Evolutionary conservation across 2,888 invertebrate genomes (phyloP).

Genomic region (Meiosimyza platycephala): DNA sequence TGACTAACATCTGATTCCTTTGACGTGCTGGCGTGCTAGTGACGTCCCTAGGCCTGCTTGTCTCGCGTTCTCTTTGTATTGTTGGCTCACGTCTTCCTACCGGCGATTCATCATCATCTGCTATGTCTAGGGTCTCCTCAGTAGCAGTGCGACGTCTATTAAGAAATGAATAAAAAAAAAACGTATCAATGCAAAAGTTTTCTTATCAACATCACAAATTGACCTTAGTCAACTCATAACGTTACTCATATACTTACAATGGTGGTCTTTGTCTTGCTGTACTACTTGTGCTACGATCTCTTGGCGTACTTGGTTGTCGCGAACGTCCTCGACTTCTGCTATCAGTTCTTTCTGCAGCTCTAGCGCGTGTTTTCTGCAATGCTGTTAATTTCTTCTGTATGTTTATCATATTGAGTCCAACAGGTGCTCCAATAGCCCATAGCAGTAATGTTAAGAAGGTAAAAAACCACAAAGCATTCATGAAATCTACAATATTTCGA

Average conservation of each 20-base stretch:
- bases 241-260: conserved; percentile 49
- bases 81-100: conserved; percentile 36
- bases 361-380: conserved; percentile 49
- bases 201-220: neutral
- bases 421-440: conserved; percentile 74
- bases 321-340: conserved; percentile 45
- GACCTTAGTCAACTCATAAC: too few species aligned
- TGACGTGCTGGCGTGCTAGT: conserved; percentile 54
- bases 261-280: conserved; percentile 47
- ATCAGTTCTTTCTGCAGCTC: conserved; percentile 47
- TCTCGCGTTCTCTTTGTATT: conserved; percentile 36
- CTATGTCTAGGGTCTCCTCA: conserved; percentile 60
- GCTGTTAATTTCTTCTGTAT: conserved; percentile 60
- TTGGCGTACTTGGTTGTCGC: conserved; percentile 40
- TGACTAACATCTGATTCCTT: conserved; percentile 56
- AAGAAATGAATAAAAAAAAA: neutral
- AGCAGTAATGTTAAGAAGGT: conserved; percentile 71
- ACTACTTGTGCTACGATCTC: conserved; percentile 56
- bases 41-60: conserved; percentile 29
- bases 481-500: conserved; percentile 64
- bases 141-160: conserved; percentile 58
- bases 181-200: too few species aligned
- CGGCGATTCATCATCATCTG: conserved; percentile 52
- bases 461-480: conserved; percentile 78
- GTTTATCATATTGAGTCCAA: conserved; percentile 71